A percentile compares a stretch with the other conserved stretches of the same genome.
These are phyloP conservation scores for Drosophila micromelanica DNA, from an alignment of 1,140 invertebrate genomes.

Conservation along the genomic window DNA sequence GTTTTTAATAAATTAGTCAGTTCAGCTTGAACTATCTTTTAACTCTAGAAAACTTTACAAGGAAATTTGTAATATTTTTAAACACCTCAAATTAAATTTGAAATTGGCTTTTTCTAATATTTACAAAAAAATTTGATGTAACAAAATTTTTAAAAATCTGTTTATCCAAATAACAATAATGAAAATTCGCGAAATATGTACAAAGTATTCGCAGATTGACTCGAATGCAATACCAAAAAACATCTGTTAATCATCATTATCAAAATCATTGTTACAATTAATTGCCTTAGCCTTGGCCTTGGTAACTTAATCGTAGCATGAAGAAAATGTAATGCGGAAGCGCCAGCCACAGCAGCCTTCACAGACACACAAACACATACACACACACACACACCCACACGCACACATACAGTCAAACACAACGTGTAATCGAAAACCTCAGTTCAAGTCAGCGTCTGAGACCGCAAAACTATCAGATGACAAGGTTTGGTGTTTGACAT, in stretches of 20 bases:
- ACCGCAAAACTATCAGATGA: constrained; percentile 37
- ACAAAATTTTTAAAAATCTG: too few species aligned
- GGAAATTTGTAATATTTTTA: too few species aligned
- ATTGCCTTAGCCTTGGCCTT: constrained; percentile 63
- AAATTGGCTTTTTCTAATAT: too few species aligned
- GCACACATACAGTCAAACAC: constrained; percentile 2
- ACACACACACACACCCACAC: constrained; percentile 4
- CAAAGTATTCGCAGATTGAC: background rate
- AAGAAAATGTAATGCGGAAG: constrained; percentile 60
- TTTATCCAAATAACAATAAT: too few species aligned
- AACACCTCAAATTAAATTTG: too few species aligned
- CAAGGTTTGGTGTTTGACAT: constrained; percentile 26
- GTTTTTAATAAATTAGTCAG: background rate
- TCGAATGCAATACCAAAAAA: background rate
- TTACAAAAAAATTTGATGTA: too few species aligned
- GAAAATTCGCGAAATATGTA: too few species aligned
- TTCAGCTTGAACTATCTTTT: too few species aligned
- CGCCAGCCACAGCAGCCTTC: constrained; percentile 43
- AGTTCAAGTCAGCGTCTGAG: constrained; percentile 31
- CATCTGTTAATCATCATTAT: background rate
- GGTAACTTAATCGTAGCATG: constrained; percentile 76
- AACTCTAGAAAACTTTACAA: too few species aligned
- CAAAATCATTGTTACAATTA: background rate
- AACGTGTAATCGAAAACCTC: constrained; percentile 30
- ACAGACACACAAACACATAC: constrained; percentile 5